Base-by-base conservation (phyloP, 2,113 vertebrate species). In the Phrynocephalus versicolor region DNA sequence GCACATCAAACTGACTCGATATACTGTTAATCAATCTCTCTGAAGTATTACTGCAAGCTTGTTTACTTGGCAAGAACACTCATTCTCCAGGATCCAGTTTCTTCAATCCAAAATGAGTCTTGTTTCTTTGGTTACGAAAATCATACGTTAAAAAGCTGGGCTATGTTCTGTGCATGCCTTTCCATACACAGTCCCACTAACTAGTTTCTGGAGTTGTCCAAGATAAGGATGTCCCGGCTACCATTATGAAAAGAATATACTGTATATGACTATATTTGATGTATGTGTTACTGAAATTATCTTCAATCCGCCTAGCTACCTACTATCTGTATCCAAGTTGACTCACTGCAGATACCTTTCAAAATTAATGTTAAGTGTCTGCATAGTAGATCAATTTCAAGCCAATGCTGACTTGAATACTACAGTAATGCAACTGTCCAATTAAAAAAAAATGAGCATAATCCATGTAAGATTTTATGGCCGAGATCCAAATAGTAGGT, bases 31-130 rank as follows among this genome's bases (percentile, higher is more conserved):
- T n/a, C n/a, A n/a, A n/a, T n/a, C 84, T 90, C 89, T 85, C 86
- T 88, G 83, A 79, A 89, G 75, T 83, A 60, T 75, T 88, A 2
- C 35, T 85, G 79, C 89, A 91, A 90, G 72, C 35, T 37, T 62
- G 60, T 88, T 79, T 82, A 81, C 82, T 91, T 70, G 13, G 23
- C 88, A 90, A 88, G 77, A 10, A 81, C n/a, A 82, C 9, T 82
- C 83, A 82, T 85, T 90, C 93, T 87, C 81, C 89, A 75, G 86
- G 84, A 83, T 70, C 51, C 70, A 25, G 45, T 84, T 79, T 74
- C 81, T 57, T 55, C 78, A 81, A 62, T 73, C 77, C 85, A 69
- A 81, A 89, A 73, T 75, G 45, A 92, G 85, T 69, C 87, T 18
- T 80, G 85, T 88, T 83, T 80, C 81, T 91, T 45, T 41, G 71